phyloP scores from a whole-genome alignment of 2,888 invertebrate species.

The Galeruca laticollis region DNA sequence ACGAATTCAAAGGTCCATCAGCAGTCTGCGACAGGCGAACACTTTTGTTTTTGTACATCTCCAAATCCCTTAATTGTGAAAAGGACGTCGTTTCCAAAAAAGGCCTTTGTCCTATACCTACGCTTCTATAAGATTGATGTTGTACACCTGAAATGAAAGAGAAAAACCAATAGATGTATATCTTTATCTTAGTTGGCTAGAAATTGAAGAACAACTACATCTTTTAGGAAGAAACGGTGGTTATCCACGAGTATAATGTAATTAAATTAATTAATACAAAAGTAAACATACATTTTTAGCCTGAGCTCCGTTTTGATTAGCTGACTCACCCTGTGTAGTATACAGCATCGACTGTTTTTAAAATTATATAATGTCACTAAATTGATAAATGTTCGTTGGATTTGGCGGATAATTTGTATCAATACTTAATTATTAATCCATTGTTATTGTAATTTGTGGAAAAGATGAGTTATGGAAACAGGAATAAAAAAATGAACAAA shows the following conservation, averaged over 20 bases:
- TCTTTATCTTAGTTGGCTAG: not conserved
- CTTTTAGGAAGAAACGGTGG: too few relatives aligned
- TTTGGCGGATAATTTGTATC: constrained; percentile 25
- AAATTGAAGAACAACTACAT: not conserved
- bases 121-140: constrained; percentile 80
- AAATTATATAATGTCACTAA: constrained; percentile 19
- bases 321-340: too few relatives aligned
- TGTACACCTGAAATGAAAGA: constrained; percentile 64
- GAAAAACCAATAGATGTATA: constrained; percentile 26
- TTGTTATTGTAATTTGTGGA: constrained; percentile 36
- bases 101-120: constrained; percentile 81
- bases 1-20: constrained; percentile 58
- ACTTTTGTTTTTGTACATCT: constrained; percentile 75
- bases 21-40: constrained; percentile 65
- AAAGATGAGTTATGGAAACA: constrained; percentile 37
- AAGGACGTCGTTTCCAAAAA: constrained; percentile 74
- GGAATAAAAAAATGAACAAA: constrained; percentile 35
- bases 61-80: constrained; percentile 77
- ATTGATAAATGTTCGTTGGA: constrained; percentile 32
- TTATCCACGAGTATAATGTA: too few relatives aligned
- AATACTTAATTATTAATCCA: constrained; percentile 41
- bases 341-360: too few relatives aligned
- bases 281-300: not conserved
- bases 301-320: too few relatives aligned
- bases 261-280: constrained; percentile 14